Conservation (phyloP, 1,140 invertebrate species). For the Plectrocnemia conspersa region DNA sequence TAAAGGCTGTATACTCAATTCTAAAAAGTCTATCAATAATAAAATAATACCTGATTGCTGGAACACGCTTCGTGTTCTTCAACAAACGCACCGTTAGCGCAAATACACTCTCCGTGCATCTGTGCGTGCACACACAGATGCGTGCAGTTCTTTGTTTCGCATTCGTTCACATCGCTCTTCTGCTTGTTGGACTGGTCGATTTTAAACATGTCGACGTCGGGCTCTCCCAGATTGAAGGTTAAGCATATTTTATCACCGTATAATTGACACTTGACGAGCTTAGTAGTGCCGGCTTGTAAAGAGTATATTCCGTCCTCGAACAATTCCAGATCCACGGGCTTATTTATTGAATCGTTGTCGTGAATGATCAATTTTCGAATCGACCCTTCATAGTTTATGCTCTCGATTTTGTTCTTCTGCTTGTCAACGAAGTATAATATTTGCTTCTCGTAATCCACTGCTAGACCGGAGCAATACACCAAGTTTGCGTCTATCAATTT, state of each 20-base stretch:
- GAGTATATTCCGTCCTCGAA: constrained; percentile 61
- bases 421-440: constrained; percentile 67
- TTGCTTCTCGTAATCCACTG: constrained; percentile 61
- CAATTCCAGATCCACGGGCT: constrained; percentile 49
- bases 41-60: constrained; percentile 15
- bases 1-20: no score
- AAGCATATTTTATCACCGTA: constrained; percentile 46
- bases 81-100: constrained; percentile 14
- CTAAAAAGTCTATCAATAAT: no score
- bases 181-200: constrained; percentile 55
- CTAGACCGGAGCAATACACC: constrained; percentile 60
- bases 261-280: constrained; percentile 53
- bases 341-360: constrained; percentile 45
- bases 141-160: constrained; percentile 17
- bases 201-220: constrained; percentile 51
- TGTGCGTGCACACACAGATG: constrained; percentile 24
- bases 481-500: constrained; percentile 40
- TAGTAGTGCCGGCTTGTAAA: constrained; percentile 45
- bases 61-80: constrained; percentile 10
- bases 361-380: constrained; percentile 48
- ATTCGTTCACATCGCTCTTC: constrained; percentile 18
- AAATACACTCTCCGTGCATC: constrained; percentile 18
- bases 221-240: constrained; percentile 42
- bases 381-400: constrained; percentile 60
- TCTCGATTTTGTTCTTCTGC: constrained; percentile 56